phyloP scores from a whole-genome alignment of 2,888 invertebrate genomes.

The Patella pellucida region DNA sequence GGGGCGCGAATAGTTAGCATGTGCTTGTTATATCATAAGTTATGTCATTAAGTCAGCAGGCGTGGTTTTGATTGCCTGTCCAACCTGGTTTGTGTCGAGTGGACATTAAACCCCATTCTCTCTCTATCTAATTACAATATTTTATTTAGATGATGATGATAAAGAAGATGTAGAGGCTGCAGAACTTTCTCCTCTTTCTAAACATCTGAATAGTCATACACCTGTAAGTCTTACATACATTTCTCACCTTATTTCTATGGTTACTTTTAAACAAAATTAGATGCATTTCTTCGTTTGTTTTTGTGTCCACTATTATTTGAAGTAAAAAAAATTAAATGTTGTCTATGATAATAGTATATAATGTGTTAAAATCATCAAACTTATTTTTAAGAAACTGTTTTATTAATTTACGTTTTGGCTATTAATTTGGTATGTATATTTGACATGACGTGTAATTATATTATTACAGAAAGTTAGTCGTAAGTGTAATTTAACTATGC shows the following conservation, averaged over 20 bases:
- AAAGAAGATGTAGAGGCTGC: constrained; percentile 30
- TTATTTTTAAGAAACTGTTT: constrained; percentile 1
- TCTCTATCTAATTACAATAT: neutral
- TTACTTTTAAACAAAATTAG: too few species aligned
- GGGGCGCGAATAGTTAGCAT: neutral
- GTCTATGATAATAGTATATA: neutral
- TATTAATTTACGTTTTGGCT: neutral
- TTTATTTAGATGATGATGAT: constrained; percentile 23
- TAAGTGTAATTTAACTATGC: constrained; percentile 36
- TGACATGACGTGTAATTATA: neutral
- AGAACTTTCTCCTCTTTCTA: constrained; percentile 39
- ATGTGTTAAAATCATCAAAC: neutral
- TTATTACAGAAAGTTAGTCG: neutral
- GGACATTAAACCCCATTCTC: too few species aligned
- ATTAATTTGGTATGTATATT: neutral
- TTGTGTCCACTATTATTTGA: too few species aligned
- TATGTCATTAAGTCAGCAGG: too few species aligned
- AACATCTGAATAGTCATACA: constrained; percentile 36
- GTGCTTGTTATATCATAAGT: too few species aligned
- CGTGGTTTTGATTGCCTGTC: too few species aligned
- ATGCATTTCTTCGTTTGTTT: too few species aligned
- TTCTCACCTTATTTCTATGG: too few species aligned
- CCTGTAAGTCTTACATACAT: constrained; percentile 27
- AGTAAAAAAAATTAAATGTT: too few species aligned
- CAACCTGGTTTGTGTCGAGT: constrained; percentile 5